Conservation (phyloP, 1,140 invertebrate species). For the Chrysomallon squamiferum region DNA sequence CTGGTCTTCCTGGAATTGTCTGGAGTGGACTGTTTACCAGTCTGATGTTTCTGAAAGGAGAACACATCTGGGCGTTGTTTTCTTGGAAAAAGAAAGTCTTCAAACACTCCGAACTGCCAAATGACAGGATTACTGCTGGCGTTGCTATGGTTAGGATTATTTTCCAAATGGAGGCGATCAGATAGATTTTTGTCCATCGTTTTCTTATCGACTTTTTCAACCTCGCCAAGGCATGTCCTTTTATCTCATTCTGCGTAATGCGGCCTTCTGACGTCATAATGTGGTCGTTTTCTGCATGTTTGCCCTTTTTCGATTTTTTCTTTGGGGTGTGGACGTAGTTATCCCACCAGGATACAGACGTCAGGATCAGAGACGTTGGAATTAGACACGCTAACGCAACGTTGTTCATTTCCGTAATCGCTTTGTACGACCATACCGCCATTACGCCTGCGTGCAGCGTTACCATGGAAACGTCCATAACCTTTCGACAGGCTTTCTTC, state of each 20-base stretch:
- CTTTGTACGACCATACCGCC: conserved; percentile 17
- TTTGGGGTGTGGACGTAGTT: conserved; percentile 43
- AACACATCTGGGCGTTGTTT: conserved; percentile 8
- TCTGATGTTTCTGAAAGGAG: conserved; percentile 10
- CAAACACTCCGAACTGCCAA: conserved; percentile 1
- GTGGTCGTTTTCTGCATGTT: conserved; percentile 67
- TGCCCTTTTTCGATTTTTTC: neutral
- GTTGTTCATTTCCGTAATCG: neutral
- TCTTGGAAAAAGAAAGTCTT: conserved; percentile 13
- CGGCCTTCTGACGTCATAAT: too few species aligned
- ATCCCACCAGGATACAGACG: conserved; percentile 53
- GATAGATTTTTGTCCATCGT: conserved; percentile 37
- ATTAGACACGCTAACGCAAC: conserved; percentile 8
- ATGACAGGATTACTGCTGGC: conserved; percentile 15
- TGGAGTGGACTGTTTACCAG: conserved; percentile 3
- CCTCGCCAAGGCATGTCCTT: conserved; percentile 19
- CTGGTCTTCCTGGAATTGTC: neutral
- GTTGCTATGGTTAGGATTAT: conserved; percentile 30
- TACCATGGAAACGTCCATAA: conserved; percentile 23
- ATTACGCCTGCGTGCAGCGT: conserved; percentile 23
- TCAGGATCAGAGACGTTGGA: conserved; percentile 38
- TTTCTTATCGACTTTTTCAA: conserved; percentile 39
- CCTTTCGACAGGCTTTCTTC: neutral
- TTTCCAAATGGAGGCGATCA: conserved; percentile 52
- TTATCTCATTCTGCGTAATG: neutral